Conservation (phyloP, 2,888 invertebrate genomes). For the Diaperis boleti region DNA sequence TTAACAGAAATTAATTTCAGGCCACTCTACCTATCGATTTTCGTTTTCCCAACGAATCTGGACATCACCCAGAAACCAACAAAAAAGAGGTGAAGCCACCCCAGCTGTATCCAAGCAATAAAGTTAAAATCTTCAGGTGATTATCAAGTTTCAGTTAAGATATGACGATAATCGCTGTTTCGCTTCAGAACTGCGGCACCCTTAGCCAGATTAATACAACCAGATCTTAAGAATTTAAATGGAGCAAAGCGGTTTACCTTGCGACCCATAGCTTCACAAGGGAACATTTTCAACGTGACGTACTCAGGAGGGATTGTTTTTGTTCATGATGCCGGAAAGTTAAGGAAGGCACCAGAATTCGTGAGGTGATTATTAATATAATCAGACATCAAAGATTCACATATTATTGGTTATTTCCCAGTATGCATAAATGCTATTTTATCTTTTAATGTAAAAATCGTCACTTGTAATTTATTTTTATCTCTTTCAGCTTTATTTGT, state of each 20-base stretch:
- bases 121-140: constrained; percentile 56
- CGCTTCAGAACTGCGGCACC: constrained; percentile 65
- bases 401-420: too few species aligned
- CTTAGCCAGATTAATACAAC: constrained; percentile 67
- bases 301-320: constrained; percentile 70
- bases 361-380: constrained; percentile 58
- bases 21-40: constrained; percentile 50
- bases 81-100: constrained; percentile 32
- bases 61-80: constrained; percentile 42
- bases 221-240: constrained; percentile 56
- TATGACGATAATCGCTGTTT: background rate
- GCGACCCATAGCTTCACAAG: background rate
- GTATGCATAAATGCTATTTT: too few species aligned
- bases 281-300: constrained; percentile 69
- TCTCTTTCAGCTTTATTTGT: background rate
- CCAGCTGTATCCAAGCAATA: constrained; percentile 48
- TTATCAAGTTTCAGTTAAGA: constrained; percentile 10
- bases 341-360: constrained; percentile 64
- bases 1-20: constrained; percentile 46
- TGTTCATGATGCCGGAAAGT: constrained; percentile 66
- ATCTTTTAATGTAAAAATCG: too few species aligned
- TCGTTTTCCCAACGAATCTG: constrained; percentile 45
- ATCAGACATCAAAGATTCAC: constrained; percentile 12
- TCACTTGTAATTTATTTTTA: too few species aligned
- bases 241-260: constrained; percentile 46